A percentile compares a stretch with the other conserved stretches of the same genome.
phyloP scores from a whole-genome alignment of 2,113 vertebrate genomes.

The Balaeniceps rex region DNA sequence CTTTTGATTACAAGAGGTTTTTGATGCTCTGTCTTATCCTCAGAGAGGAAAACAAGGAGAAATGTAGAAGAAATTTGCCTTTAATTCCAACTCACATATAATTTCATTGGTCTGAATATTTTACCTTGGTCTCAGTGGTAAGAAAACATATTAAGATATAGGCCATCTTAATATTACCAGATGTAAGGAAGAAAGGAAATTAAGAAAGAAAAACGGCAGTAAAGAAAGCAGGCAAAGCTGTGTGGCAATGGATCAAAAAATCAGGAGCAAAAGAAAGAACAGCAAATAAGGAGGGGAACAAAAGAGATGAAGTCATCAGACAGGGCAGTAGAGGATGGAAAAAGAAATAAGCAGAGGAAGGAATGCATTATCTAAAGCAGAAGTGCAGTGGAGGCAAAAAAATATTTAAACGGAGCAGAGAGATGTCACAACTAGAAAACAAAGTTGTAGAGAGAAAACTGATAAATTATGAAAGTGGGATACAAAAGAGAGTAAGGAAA shows the following conservation, averaged over 20 bases:
- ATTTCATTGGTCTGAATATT: not conserved
- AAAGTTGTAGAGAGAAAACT: not conserved
- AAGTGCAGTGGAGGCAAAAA: not conserved
- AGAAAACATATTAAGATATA: not conserved
- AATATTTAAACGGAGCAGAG: not conserved
- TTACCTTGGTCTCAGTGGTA: not conserved
- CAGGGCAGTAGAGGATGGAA: constrained; percentile 14
- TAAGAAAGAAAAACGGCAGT: not conserved
- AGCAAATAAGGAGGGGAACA: not conserved
- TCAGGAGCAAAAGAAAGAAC: not conserved
- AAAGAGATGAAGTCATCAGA: constrained; percentile 15
- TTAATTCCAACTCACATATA: not conserved
- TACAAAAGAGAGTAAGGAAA: not conserved
- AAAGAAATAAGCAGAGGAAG: constrained; percentile 13
- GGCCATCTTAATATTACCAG: not conserved
- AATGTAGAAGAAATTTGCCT: not conserved
- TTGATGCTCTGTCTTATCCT: not conserved
- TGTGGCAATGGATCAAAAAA: not conserved
- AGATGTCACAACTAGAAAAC: not conserved
- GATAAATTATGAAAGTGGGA: not conserved
- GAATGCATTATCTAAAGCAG: not conserved
- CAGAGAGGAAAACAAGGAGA: not conserved
- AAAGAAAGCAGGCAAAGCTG: not conserved
- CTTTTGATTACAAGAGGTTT: not conserved
- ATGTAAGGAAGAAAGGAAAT: not conserved